These are phyloP conservation scores for Diabrotica undecimpunctata DNA, from an alignment of 1,140 invertebrate species.

Conservation along the genomic window DNA sequence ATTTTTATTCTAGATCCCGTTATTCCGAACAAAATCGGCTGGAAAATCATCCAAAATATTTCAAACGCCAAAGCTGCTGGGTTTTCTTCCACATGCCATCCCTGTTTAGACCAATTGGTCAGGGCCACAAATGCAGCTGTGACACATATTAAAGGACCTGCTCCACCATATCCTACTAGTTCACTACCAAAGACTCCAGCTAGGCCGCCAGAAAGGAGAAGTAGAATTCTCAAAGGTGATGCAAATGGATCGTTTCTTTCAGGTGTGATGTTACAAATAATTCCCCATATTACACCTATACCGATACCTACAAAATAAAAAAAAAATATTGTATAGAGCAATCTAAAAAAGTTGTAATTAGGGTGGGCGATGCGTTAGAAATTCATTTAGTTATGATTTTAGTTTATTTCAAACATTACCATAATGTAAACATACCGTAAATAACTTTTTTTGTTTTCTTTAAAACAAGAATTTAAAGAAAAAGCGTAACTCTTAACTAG, in stretches of 20 bases:
- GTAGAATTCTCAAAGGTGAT: constrained; percentile 69
- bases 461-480: too few relatives aligned
- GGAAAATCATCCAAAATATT: constrained; percentile 92
- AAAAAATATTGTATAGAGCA: too few relatives aligned
- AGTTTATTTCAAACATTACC: too few relatives aligned
- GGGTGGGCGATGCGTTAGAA: too few relatives aligned
- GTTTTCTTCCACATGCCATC: constrained; percentile 81
- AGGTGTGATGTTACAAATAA: constrained; percentile 68
- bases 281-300: constrained; percentile 73
- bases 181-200: constrained; percentile 80
- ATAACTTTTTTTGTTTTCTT: too few relatives aligned
- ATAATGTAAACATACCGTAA: too few relatives aligned
- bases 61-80: constrained; percentile 80
- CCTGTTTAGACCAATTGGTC: constrained; percentile 69
- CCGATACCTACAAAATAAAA: constrained; percentile 50
- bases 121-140: constrained; percentile 80
- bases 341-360: too few relatives aligned
- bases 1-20: constrained; percentile 84
- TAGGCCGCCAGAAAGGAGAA: constrained; percentile 74
- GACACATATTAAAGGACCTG: constrained; percentile 50
- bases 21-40: constrained; percentile 86
- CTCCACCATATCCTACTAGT: constrained; percentile 49
- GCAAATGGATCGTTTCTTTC: constrained; percentile 75
- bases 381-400: too few relatives aligned
- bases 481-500: too few relatives aligned